Evolutionary conservation across 2,113 vertebrate genomes (phyloP).

Genomic region (Smithornis capensis): DNA sequence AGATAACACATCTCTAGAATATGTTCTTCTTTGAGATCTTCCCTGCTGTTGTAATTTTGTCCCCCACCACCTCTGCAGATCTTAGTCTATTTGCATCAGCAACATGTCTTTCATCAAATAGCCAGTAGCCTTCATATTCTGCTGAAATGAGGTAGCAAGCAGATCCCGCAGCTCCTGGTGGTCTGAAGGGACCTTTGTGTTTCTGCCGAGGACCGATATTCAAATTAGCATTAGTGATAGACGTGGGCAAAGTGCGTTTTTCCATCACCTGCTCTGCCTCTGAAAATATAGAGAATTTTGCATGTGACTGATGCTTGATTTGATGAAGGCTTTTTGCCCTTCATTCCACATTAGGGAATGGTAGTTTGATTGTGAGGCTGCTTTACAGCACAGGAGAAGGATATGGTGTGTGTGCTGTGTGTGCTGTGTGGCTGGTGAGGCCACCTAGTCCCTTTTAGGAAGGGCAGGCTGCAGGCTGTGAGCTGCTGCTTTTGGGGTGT

Average conservation of each 20-base stretch:
- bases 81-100: no score
- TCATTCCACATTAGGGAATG: neutral
- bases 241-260: neutral
- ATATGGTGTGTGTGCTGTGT: accelerated
- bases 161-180: neutral
- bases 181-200: neutral
- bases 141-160: neutral
- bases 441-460: neutral
- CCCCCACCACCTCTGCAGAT: neutral
- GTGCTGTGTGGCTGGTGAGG: neutral
- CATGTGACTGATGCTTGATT: neutral
- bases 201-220: neutral
- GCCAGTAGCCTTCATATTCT: neutral
- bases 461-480: neutral
- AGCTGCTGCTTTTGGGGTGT: neutral
- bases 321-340: neutral
- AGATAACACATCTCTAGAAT: neutral
- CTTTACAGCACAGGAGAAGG: neutral
- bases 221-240: neutral
- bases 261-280: neutral
- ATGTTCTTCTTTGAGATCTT: neutral
- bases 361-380: neutral
- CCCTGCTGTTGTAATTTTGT: neutral
- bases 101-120: neutral
- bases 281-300: neutral